Base-by-base conservation (phyloP, 2,797 vertebrate genomes). In the Hyperoplus lanceolatus region DNA sequence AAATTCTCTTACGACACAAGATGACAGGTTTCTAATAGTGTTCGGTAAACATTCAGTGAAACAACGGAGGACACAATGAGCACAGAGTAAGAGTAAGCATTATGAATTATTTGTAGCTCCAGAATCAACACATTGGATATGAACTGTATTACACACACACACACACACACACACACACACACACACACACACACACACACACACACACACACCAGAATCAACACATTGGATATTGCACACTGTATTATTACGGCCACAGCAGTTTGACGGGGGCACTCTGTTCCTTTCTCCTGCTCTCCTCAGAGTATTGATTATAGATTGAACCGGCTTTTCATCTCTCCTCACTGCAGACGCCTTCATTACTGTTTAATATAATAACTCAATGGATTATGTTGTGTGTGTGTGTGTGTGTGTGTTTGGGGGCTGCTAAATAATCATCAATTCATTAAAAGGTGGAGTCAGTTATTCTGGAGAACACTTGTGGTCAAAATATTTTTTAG, bases 241-340 rank as follows among this genome's bases (percentile, higher is more conserved):
- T 61, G 67, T 70, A 8, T 76, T 63, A 70, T 51, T 55, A 55
- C 36, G 51, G 61, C 57, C 58, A 75, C 14, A 1, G 54, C 78
- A 80, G 63, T 74, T 54, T 14, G 56, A 67, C 21, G 38, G 43
- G 43, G 45, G 41, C 75, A 42, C 77, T 82, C 68, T 67, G 71
- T 63, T 80, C 73, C 63, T 56, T 51, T 46, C 50, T 8, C 4
- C 56, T 62, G 21, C 10, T 4, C 41, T 66, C 57, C 67, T 75
- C 29, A 21, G 58, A 57, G 48, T 79, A 82, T 85, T 73, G 89
- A 85, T 84, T 58, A 79, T 67, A 49, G 71, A 75, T 78, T 66
- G 84, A 69, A n/a, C 1, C 73, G 78, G 71, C 69, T 38, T 59
- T 55, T 80, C 72, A 61, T 41, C 61, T 70, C 69, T 62, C 42